Evolutionary conservation across 2,888 invertebrate species (phyloP).

Genomic region (Ectemnius continuus): DNA sequence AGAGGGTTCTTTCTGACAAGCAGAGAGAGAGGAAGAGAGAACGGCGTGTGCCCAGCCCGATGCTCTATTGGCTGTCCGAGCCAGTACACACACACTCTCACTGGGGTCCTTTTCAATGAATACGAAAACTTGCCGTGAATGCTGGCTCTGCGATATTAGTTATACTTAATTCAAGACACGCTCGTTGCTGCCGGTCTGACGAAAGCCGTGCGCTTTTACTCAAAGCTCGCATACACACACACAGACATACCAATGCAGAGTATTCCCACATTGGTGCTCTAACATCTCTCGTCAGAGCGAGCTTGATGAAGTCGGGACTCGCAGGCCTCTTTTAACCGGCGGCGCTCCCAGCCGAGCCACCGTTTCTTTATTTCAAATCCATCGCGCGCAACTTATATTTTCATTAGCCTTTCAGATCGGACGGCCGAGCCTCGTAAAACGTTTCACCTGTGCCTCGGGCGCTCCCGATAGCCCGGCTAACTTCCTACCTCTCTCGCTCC

Average conservation of each 20-base stretch:
- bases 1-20: conserved; percentile 61
- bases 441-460: conserved; percentile 69
- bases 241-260: conserved; percentile 13
- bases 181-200: conserved; percentile 30
- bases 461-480: conserved; percentile 12
- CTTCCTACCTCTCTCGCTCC: conserved; percentile 4
- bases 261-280: conserved; percentile 31
- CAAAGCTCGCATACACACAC: too few relatives aligned
- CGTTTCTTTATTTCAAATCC: conserved; percentile 57
- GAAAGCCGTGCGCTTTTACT: conserved; percentile 18
- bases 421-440: conserved; percentile 60
- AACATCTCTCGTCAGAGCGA: conserved; percentile 14
- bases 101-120: conserved; percentile 72
- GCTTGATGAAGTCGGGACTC: conserved; percentile 12
- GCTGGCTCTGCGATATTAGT: conserved; percentile 71
- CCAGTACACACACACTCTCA: not conserved
- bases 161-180: conserved; percentile 76
- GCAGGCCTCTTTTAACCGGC: not conserved
- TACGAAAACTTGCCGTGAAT: conserved; percentile 74
- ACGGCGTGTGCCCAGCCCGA: too few relatives aligned
- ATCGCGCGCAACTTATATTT: conserved; percentile 75
- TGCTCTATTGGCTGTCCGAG: conserved; percentile 1
- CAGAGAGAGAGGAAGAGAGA: conserved; percentile 9
- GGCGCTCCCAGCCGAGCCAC: conserved; percentile 25
- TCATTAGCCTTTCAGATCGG: conserved; percentile 73